Base-by-base conservation (phyloP, 2,113 vertebrate species). In the Gobiocypris rarus region DNA sequence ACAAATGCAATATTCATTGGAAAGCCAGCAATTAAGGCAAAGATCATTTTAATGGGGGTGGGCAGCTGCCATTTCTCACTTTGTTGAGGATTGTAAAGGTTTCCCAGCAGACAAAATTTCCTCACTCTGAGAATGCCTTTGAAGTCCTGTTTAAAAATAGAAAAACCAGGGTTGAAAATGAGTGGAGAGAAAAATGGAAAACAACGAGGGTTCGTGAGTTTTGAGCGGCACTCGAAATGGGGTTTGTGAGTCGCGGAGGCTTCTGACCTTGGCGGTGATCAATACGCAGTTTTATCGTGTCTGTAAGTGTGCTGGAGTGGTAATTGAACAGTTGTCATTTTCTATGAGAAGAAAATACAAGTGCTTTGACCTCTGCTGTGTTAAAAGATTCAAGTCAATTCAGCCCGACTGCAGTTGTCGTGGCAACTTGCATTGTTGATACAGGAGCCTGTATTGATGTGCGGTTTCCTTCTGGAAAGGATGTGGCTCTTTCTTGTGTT, bases 281-380 rank as follows among this genome's bases (percentile, higher is more conserved):
- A 63, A 24, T 71, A 2, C 78, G 15, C 4, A 24, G 41, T 85
- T 83, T 83, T 50, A n/a, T 28, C 48, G 38, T 83, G 34, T 43
- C 52, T 26, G 77, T 63, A 61, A 83, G 69, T 61, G 77, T 13
- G 52, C 31, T 71, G 6, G 75, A 86, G 83, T 83, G 85, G 67
- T 83, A 87, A 87, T 88, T 87, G 75, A 85, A 73, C 83, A 83
- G 75, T 86, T 88, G 74, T 81, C 75, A 76, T 88, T 85, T 86
- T 82, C 74, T 85, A 75, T 75, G 52, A 85, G 83, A 67, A 71
- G 80, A 84, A 80, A 74, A 85, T 56, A 63, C 59, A 83, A 67
- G 82, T 75, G 82, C 77, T 83, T 85, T 89, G 83, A 89, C 87
- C 87, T 89, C 87, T 76, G 69, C 81, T 76, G 80, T 83, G 85